A percentile compares a stretch with the other conserved stretches of the same genome.
Evolutionary conservation across 1,140 invertebrate genomes (phyloP).

Genomic region (Aphelenchoides besseyi): DNA sequence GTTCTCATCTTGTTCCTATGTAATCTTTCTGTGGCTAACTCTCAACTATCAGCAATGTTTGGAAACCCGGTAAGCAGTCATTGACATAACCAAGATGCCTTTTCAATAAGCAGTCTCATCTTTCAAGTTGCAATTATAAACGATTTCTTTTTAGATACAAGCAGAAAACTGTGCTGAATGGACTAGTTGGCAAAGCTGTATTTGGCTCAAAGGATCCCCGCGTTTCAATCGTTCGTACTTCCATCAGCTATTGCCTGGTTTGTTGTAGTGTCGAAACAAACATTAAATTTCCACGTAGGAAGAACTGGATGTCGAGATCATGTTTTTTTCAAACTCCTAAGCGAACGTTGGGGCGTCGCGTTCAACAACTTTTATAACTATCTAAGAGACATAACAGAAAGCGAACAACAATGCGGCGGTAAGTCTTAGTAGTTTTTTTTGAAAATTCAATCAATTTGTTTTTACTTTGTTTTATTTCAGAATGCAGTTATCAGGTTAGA

Average conservation of each 20-base stretch:
- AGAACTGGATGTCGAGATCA: constrained; percentile 58
- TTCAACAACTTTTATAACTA: constrained; percentile 61
- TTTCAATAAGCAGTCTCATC: too few relatives aligned
- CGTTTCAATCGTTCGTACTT: constrained; percentile 56
- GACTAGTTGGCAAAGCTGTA: constrained; percentile 60
- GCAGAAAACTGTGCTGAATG: constrained; percentile 50
- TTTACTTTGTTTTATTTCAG: constrained; percentile 4
- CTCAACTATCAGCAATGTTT: constrained; percentile 57
- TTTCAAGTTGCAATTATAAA: too few relatives aligned
- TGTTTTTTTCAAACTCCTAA: constrained; percentile 58
- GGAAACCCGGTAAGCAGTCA: constrained; percentile 60
- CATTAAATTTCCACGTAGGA: too few relatives aligned
- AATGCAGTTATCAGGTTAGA: constrained; percentile 61
- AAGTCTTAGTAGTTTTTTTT: constrained; percentile 34
- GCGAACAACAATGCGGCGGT: constrained; percentile 57
- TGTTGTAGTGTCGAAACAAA: neutral
- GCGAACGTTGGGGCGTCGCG: constrained; percentile 59
- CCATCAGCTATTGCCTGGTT: constrained; percentile 57
- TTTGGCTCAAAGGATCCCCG: constrained; percentile 56
- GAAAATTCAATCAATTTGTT: constrained; percentile 8
- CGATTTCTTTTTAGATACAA: too few relatives aligned
- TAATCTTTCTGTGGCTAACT: too few relatives aligned
- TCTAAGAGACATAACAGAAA: constrained; percentile 53
- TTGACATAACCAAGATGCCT: too few relatives aligned
- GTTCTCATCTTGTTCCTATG: too few relatives aligned